These are phyloP conservation scores for Stegodyphus mimosarum DNA, from an alignment of 1,140 invertebrate species.

Conservation along the genomic window DNA sequence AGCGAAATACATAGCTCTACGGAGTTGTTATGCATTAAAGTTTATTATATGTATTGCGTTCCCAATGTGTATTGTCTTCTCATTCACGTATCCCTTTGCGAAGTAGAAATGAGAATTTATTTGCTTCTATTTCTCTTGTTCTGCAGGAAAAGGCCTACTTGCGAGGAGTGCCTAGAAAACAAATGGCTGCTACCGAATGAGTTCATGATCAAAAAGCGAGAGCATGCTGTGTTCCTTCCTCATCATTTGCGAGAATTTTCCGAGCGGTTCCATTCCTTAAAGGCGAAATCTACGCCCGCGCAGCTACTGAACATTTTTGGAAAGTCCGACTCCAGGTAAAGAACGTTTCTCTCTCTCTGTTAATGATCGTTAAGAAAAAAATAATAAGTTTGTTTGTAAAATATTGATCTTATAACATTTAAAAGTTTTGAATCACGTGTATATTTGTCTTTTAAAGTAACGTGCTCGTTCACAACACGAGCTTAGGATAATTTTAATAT, in stretches of 20 bases:
- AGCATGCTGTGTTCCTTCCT: slow-evolving; percentile 84
- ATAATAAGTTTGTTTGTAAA: no score
- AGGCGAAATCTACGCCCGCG: slow-evolving; percentile 13
- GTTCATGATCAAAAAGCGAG: slow-evolving; percentile 91
- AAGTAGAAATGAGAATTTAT: neutral
- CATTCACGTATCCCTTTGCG: neutral
- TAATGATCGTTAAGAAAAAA: no score
- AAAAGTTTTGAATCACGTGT: no score
- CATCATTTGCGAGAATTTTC: slow-evolving; percentile 73
- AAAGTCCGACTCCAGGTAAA: slow-evolving; percentile 28
- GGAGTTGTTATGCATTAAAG: neutral
- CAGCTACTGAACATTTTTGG: slow-evolving; percentile 53
- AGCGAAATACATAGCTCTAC: neutral
- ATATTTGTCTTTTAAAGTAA: no score
- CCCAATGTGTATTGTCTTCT: neutral
- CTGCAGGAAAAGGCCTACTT: slow-evolving; percentile 87
- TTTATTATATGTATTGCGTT: neutral
- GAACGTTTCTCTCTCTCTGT: neutral
- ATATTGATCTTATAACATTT: no score
- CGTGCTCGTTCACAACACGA: no score
- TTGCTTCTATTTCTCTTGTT: neutral
- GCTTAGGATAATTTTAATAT: no score
- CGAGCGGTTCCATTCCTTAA: slow-evolving; percentile 53
- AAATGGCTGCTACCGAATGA: slow-evolving; percentile 92
- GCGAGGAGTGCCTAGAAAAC: slow-evolving; percentile 94